Base-by-base conservation (phyloP, 2,797 vertebrate species). In the Agapornis canus region DNA sequence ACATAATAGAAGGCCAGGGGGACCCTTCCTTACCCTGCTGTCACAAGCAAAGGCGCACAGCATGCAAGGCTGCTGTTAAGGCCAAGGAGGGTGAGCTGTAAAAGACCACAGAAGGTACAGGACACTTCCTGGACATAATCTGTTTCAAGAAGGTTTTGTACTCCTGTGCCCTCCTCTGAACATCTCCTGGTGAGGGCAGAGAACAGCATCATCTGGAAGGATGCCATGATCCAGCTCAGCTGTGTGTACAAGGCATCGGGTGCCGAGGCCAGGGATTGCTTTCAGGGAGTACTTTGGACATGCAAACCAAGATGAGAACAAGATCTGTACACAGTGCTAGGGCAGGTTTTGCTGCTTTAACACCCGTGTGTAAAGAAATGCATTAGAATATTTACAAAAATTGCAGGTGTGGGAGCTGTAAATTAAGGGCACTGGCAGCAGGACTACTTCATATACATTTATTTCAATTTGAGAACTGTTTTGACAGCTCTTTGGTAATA, bases 351-450 rank as follows among this genome's bases (percentile, higher is more conserved):
- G 57, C 81, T 31, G 91, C 76, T 75, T 23, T 17, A 25, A 52
- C 6, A 3, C 51, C 51, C 3, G 0, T 3, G 19, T 14, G 15
- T 31, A 35, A 45, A 63, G 54, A 73, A 47, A 63, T 2, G 4
- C 56, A 9, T 61, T 48, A 42, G 45, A 52, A 9, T 37, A 27
- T 35, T 70, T 65, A 43, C 39, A 16, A 29, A 85, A 56, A 79
- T 56, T 76, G 86, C 96, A 94, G 97, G 95, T 94, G 93, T 65
- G 76, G 54, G 90, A 93, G 90, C 90, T 95, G 94, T 96, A 95
- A 97, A 95, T 95, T 82, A 92, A 97, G 93, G 86, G 66, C 81
- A 47, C 81, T 69, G 87, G 83, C 82, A 82, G 89, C 86, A 93
- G 83, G 77, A 85, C 70, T 86, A 85, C 95, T 85, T 42, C 63